These are phyloP conservation scores for Crocodylus rhombifer DNA, from an alignment of 2,797 vertebrate species.

Conservation along the genomic window DNA sequence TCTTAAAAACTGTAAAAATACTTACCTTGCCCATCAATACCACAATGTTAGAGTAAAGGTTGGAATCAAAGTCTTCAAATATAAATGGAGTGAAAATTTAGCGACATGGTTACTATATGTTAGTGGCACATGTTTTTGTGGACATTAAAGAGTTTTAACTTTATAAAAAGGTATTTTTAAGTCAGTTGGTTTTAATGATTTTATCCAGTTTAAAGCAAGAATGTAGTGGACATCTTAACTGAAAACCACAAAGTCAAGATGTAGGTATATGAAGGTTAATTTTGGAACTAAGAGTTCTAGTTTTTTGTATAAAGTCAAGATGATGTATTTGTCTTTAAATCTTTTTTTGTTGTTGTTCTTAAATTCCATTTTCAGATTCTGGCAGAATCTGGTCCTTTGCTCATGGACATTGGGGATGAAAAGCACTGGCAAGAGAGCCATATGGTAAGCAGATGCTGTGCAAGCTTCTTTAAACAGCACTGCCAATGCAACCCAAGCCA, in stretches of 20 bases:
- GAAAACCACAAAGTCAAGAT: not conserved
- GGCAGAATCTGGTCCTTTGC: constrained; percentile 1
- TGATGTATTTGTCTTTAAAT: not conserved
- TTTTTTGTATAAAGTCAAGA: not conserved
- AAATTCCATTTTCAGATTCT: not conserved
- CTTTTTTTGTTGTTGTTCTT: not conserved
- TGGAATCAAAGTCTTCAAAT: not conserved
- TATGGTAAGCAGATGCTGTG: not conserved
- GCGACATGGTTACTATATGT: not conserved
- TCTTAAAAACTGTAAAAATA: not conserved
- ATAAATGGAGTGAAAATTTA: not conserved
- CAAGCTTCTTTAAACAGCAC: not conserved
- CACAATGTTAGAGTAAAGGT: not conserved
- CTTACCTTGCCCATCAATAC: not conserved
- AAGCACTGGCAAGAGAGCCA: not conserved
- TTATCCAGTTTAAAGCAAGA: not conserved
- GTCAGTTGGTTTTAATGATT: not conserved
- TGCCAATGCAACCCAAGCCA: constrained; percentile 13
- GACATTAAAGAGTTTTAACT: not conserved
- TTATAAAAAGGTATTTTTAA: not conserved
- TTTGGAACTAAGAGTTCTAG: too few species aligned
- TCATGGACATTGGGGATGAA: not conserved
- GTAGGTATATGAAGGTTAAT: not conserved
- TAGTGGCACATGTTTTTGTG: not conserved
- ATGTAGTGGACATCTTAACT: not conserved